Conservation (phyloP, 1,140 invertebrate species). For the Ceratina japonica region DNA sequence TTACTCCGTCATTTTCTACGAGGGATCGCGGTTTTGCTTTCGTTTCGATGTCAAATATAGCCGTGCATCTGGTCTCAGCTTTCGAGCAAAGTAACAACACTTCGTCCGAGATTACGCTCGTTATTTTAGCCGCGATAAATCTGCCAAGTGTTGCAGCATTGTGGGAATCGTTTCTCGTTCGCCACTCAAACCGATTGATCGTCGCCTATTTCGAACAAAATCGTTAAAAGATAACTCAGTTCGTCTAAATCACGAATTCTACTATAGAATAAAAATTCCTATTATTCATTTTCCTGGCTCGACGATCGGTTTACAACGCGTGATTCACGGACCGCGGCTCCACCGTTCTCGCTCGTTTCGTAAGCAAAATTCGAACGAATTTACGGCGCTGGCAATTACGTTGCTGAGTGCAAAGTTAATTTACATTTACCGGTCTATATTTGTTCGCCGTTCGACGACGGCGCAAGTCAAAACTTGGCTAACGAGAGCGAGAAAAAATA, state of each 20-base stretch:
- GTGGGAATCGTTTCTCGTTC: background rate
- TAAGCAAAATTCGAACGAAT: constrained; percentile 17
- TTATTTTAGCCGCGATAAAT: constrained; percentile 48
- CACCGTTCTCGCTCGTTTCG: constrained; percentile 1
- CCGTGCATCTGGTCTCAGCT: constrained; percentile 1
- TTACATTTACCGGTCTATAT: constrained; percentile 10
- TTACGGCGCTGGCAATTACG: constrained; percentile 29
- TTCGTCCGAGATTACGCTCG: background rate
- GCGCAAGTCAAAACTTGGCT: too few species aligned
- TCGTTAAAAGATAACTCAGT: constrained; percentile 11
- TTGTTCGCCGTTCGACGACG: background rate
- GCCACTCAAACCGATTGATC: constrained; percentile 22
- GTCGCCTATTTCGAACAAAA: too few species aligned
- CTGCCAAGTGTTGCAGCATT: constrained; percentile 26
- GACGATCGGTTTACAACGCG: constrained; percentile 22
- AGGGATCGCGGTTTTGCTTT: constrained; percentile 15
- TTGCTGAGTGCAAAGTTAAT: background rate
- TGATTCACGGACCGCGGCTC: constrained; percentile 21
- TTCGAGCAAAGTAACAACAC: constrained; percentile 15
- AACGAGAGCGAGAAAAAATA: too few species aligned
- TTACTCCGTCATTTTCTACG: background rate
- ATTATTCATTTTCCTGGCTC: constrained; percentile 28
- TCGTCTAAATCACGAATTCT: too few species aligned
- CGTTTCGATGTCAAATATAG: constrained; percentile 25
- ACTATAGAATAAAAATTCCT: background rate